Conservation (phyloP, 1,140 invertebrate genomes). For the Plectrocnemia conspersa region DNA sequence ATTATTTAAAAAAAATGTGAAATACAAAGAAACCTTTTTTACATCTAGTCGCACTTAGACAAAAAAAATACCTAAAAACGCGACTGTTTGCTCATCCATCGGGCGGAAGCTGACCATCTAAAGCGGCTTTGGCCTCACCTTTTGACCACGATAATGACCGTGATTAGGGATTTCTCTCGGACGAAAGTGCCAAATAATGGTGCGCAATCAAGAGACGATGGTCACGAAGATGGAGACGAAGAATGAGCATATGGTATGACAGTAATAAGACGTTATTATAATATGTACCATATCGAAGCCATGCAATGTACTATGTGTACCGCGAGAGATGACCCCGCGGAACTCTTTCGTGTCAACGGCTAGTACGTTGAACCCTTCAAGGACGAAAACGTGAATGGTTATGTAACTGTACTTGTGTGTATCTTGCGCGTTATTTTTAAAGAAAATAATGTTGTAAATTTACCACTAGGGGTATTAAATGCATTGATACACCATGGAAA, state of each 20-base stretch:
- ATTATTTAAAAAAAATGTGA: no score
- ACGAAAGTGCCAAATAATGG: conserved; percentile 12
- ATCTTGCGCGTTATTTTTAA: no score
- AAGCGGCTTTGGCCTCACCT: not conserved
- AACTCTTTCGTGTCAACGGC: not conserved
- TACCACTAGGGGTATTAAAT: no score
- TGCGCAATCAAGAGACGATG: conserved; percentile 19
- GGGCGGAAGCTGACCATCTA: no score
- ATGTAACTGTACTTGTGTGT: no score
- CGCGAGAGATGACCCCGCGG: no score
- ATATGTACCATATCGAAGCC: conserved; percentile 1
- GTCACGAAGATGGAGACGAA: conserved; percentile 26
- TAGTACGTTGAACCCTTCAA: not conserved
- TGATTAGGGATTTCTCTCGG: conserved; percentile 12
- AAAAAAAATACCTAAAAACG: no score
- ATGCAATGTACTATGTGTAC: conserved; percentile 5
- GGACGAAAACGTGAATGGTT: not conserved
- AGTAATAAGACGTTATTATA: conserved; percentile 30
- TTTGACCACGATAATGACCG: conserved; percentile 10
- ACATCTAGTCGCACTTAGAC: no score
- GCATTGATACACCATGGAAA: no score
- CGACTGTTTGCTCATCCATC: no score
- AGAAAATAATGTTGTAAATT: no score
- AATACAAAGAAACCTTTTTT: no score
- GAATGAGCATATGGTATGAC: conserved; percentile 18